A percentile compares a stretch with the other conserved stretches of the same genome.
phyloP scores from a whole-genome alignment of 2,797 vertebrate species.

The Rhinoraja longicauda region DNA sequence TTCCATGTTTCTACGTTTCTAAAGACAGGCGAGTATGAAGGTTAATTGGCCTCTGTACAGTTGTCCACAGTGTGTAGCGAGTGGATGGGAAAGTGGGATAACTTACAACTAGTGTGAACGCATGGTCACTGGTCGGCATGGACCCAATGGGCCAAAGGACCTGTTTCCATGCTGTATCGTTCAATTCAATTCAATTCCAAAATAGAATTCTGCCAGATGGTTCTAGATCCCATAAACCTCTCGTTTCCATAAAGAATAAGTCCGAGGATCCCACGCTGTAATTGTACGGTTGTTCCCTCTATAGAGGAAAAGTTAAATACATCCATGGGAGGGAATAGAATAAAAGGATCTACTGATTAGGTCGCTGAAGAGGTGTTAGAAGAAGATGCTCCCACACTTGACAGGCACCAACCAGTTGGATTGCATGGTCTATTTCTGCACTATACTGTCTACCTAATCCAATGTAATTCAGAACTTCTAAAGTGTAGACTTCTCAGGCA shows the following conservation, averaged over 20 bases:
- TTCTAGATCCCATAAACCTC: neutral
- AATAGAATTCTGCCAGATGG: neutral
- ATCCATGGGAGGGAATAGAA: neutral
- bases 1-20: too few species aligned
- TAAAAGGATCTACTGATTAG: neutral
- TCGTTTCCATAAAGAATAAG: neutral
- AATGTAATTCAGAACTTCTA: conserved; percentile 8
- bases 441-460: neutral
- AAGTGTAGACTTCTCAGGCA: neutral
- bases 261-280: neutral
- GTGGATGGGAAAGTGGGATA: too few species aligned
- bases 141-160: too few species aligned
- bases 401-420: neutral
- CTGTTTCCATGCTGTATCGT: too few species aligned
- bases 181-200: neutral
- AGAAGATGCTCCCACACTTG: neutral
- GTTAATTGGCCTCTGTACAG: too few species aligned
- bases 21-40: too few species aligned
- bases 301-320: neutral
- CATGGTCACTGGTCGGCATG: too few species aligned
- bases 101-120: too few species aligned
- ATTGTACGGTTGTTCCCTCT: neutral
- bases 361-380: too few species aligned
- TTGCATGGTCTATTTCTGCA: neutral
- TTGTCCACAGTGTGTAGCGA: too few species aligned